Evolutionary conservation across 2,797 vertebrate species (phyloP).

Genomic region (Coluber constrictor): DNA sequence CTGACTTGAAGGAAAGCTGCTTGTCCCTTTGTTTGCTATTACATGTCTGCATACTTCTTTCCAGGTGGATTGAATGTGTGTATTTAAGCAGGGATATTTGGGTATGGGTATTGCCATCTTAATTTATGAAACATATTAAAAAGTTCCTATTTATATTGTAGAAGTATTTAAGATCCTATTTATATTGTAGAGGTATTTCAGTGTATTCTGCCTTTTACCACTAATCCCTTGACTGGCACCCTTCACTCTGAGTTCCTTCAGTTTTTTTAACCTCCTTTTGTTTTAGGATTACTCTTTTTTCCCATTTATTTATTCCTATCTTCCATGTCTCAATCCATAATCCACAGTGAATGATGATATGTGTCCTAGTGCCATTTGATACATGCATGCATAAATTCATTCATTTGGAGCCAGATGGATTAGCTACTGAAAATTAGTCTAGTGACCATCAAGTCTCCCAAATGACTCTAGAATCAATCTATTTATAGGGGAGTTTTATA

Average conservation of each 20-base stretch:
- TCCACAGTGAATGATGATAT: constrained; percentile 1
- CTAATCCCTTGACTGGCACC: neutral
- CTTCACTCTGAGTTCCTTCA: constrained; percentile 7
- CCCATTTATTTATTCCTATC: neutral
- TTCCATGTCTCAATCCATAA: constrained; percentile 1
- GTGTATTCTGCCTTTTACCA: constrained; percentile 25
- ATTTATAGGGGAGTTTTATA: neutral
- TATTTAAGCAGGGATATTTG: constrained; percentile 34
- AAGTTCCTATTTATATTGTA: constrained; percentile 45
- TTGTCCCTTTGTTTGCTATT: neutral
- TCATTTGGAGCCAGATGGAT: neutral
- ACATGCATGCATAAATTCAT: neutral
- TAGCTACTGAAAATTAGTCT: constrained; percentile 5
- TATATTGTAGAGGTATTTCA: constrained; percentile 34
- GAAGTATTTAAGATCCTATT: constrained; percentile 35
- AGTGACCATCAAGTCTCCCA: constrained; percentile 11
- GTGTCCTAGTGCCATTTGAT: neutral
- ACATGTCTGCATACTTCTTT: constrained; percentile 54
- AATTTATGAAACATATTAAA: constrained; percentile 68
- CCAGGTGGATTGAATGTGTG: constrained; percentile 60
- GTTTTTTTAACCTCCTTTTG: constrained; percentile 32
- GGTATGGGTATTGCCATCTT: constrained; percentile 54
- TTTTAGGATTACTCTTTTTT: neutral
- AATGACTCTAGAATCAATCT: neutral
- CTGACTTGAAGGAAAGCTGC: constrained; percentile 27